A percentile compares a stretch with the other conserved stretches of the same genome.
Conservation (phyloP, 1,140 invertebrate species). For the Macrotrachela quadricornifera region DNA sequence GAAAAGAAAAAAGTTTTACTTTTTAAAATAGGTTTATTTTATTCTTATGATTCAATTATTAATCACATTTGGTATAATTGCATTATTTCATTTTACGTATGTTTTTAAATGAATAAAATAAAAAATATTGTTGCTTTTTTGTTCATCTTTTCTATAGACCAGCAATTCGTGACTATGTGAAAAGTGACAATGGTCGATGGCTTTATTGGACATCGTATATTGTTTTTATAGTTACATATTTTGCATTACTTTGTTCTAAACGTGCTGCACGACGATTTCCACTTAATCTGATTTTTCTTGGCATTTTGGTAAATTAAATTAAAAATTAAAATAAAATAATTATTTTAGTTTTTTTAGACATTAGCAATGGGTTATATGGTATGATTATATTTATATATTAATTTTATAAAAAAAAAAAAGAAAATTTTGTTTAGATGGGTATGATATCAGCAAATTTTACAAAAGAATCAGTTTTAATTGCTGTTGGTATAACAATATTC, state of each 20-base stretch:
- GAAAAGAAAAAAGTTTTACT: background rate
- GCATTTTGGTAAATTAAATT: slow-evolving; percentile 31
- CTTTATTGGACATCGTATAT: slow-evolving; percentile 2
- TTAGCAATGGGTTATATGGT: too few relatives aligned
- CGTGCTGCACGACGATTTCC: slow-evolving; percentile 29
- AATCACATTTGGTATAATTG: slow-evolving; percentile 11
- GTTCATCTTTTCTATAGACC: slow-evolving; percentile 11
- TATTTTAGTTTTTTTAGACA: too few relatives aligned
- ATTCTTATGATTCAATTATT: slow-evolving; percentile 11
- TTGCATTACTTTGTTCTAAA: slow-evolving; percentile 26
- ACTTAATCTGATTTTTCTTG: slow-evolving; percentile 33
- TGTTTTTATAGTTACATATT: slow-evolving; percentile 29
- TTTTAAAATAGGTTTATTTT: slow-evolving; percentile 11
- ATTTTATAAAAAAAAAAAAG: too few relatives aligned
- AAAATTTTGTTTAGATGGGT: slow-evolving; percentile 15
- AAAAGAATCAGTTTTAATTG: slow-evolving; percentile 22
- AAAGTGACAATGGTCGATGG: too few relatives aligned
- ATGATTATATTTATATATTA: too few relatives aligned
- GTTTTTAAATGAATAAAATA: background rate
- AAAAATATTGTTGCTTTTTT: too few relatives aligned
- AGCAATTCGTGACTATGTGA: too few relatives aligned
- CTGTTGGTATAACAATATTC: slow-evolving; percentile 33
- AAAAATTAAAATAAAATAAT: too few relatives aligned
- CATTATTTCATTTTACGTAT: slow-evolving; percentile 11
- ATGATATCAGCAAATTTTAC: slow-evolving; percentile 14